Evolutionary conservation across 2,797 vertebrate genomes (phyloP), one percentile per base, ranked within the genome.

Genomic region (Psittacula derbiana): DNA sequence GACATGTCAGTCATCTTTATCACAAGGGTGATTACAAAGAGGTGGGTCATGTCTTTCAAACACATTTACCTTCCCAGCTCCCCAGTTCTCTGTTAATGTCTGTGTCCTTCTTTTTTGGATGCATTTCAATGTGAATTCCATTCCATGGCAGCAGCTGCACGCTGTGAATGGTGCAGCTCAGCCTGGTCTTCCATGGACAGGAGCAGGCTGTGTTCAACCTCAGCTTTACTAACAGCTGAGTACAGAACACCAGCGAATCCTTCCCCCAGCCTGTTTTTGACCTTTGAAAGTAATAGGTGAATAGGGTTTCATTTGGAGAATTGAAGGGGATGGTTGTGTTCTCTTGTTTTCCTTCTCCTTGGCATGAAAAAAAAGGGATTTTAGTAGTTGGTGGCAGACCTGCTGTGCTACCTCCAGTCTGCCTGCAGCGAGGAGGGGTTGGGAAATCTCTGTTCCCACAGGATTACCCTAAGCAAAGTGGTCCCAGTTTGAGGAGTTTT

Each of bases 11-110:
- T 92, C 91, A 76, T 75, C 93, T 98, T 66, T 86, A 95, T 80
- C 83, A 57, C 86, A 84, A 75, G 73, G 96, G 96, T 36, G 62
- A 83, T 80, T 98, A 98, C 94, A 97, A 97, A 96, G 97, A 97
- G 93, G 97, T 98, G 87, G 96, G 97, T 79, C 78, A 38, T 70
- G 70, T 92, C 92, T 93, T 89, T 94, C 86, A 60, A 80, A 73
- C n/a, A 83, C 86, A 86, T 90, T 92, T 85, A 95, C 94, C 90
- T 92, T 70, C 74, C 47, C 38, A n/a, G 71, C 72, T 74, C 84
- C 40, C 43, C 16, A 11, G 50, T 65, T 47, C 61, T 66, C 50
- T 81, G n/a, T 30, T 62, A 71, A 78, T 60, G 75, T 50, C 90
- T 92, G 69, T 92, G 74, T 88, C 91, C 67, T 57, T 80, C 70